Evolutionary conservation across 2,797 vertebrate genomes (phyloP), one percentile per base, ranked within the genome.

Genomic region (Percopsis omiscomaycus): DNA sequence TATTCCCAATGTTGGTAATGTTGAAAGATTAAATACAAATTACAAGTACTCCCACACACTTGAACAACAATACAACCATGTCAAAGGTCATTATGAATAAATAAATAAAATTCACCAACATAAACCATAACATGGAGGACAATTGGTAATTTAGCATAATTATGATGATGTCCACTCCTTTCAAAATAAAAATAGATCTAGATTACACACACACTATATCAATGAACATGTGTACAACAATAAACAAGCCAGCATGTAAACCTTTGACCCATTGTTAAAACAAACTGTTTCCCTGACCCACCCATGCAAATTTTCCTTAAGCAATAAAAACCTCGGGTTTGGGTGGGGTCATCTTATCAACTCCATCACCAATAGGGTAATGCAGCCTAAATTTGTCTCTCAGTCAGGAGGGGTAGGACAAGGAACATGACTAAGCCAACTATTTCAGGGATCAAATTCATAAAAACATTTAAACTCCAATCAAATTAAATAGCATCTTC

Each of bases 271-370:
- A 0, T 4, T 53, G 46, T 53, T 11, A 3, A 13, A 72, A 46
- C 30, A 67, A 56, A 52, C 42, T 8, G 28, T 51, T 37, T 55
- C 28, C 16, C 56, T 28, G 62, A 60, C 75, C 54, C 78, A 80
- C 76, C 86, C 72, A 80, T 32, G 42, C 61, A 51, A 80, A 57
- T 22, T 65, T 78, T 71, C 42, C 55, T 28, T 22, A n/a, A 6
- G 13, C 44, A 2, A 1, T 42, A 4, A 44, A 12, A 53, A 27
- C n/a, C 37, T 49, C 45, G 15, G 15, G 6, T 15, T 12, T 37
- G 47, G 63, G 63, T 50, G 63, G 46, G 47, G 44, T 55, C 47
- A 42, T 32, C 13, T 16, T 45, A 28, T 49, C 53, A 50, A 30
- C 4, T 8, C 44, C 37, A 47, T 55, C 29, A 29, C 13, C 22